Conservation (phyloP, 1,140 invertebrate species). For the Heliconius hewitsoni region DNA sequence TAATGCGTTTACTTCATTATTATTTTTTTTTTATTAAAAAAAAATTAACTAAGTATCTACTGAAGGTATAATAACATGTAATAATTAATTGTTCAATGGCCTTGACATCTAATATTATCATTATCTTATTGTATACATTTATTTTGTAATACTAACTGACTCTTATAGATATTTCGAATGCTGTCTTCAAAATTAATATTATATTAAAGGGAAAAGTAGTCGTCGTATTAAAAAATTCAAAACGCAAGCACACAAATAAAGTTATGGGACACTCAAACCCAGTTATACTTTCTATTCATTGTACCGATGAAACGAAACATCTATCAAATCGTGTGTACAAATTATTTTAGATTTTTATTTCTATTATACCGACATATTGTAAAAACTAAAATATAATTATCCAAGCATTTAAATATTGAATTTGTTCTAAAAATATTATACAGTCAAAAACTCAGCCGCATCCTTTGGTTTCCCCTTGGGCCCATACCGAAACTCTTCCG, state of each 20-base stretch:
- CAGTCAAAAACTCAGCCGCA: constrained; percentile 15
- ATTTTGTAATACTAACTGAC: constrained; percentile 31
- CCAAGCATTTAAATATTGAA: background rate
- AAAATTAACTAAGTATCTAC: background rate
- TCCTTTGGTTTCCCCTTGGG: constrained; percentile 46
- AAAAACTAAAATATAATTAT: too few species aligned
- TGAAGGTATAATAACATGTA: background rate
- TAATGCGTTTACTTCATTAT: background rate
- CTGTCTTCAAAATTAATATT: constrained; percentile 15
- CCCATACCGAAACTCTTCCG: constrained; percentile 69
- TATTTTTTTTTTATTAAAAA: background rate
- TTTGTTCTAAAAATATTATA: background rate
- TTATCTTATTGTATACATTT: background rate
- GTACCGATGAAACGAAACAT: background rate
- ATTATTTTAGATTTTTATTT: background rate
- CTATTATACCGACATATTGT: background rate
- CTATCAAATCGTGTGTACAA: background rate
- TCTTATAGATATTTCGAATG: constrained; percentile 3
- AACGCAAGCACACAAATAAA: background rate
- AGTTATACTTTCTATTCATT: background rate
- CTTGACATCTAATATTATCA: constrained; percentile 21
- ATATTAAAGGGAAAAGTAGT: constrained; percentile 37
- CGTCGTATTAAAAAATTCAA: background rate
- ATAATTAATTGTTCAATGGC: background rate
- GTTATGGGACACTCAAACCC: background rate